Base-by-base conservation (phyloP, 2,888 invertebrate genomes). In the Cacoxenus indagator region DNA sequence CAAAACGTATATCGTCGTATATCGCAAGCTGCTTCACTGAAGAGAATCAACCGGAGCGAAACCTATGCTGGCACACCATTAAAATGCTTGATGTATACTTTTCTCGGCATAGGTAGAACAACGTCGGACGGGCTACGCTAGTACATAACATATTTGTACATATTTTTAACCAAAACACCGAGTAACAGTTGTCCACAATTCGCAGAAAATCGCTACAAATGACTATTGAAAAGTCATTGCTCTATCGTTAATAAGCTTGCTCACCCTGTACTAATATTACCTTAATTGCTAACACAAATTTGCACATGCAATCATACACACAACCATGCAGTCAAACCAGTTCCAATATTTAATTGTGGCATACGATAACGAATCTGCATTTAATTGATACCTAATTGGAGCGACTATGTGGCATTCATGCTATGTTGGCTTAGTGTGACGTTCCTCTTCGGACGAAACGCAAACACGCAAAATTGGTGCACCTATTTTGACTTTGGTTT, bases 321-420 rank as follows among this genome's bases (percentile, higher is more conserved):
- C 37, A 37, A 37, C 8, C 37, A 37, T 5, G 14, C 14, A 14
- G 37, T 8, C 37, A 37, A 37, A 5, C 14, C 9, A 37, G 14
- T 11, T 11, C 37, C 37, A 37, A 37, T 37, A 37, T 37, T 37
- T 37, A 37, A 37, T 37, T 37, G 22, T 51, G 22, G 19, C 19
- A 48, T 48, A 48, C 17, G 19, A 51, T n/a, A 8, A 51, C 22
- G 51, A 51, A 51, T 51, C 19, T 22, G 17, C 51, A 51, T 22
- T 51, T 51, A 51, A 62, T 62, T 62, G 61, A 26, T 62, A 45
- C 43, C 9, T 45, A 43, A 62, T 62, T 45, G 43, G 29, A 6
- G 9, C 26, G 45, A 6, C 43, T 24, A 11, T 51, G 14, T 62
- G 43, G 61, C 45, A 62, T 62, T 62, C n/a, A n/a, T n/a, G n/a